Conservation (phyloP, 53 echinoderm and acorn worm species). For the Antedon mediterranea region DNA sequence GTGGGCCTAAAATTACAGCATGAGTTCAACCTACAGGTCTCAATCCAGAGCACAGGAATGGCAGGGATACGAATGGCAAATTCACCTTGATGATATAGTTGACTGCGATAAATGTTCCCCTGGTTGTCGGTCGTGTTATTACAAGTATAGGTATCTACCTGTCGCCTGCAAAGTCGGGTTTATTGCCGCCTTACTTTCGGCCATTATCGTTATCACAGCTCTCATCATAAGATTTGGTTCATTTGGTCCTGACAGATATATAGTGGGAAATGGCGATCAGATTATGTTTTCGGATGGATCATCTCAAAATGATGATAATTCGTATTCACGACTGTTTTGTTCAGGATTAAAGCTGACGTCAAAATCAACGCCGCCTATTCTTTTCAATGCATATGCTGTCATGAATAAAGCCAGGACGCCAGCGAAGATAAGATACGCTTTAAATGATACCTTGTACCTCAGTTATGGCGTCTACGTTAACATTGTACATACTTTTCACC, state of each 20-base stretch:
- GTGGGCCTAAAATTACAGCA: no score
- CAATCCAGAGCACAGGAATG: not conserved
- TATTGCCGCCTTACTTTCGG: not conserved
- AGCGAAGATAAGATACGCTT: not conserved
- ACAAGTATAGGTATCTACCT: conserved; percentile 3
- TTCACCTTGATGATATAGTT: conserved; percentile 27
- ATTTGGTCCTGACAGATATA: not conserved
- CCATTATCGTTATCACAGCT: conserved; percentile 6
- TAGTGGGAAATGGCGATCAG: conserved; percentile 13
- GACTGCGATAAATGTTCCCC: conserved; percentile 28
- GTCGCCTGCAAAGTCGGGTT: conserved; percentile 7
- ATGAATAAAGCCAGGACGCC: not conserved
- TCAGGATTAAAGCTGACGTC: not conserved
- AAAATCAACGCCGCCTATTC: not conserved
- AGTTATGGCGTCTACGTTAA: not conserved
- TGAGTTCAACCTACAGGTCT: no score
- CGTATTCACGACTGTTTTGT: not conserved
- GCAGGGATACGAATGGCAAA: conserved; percentile 24
- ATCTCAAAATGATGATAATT: not conserved
- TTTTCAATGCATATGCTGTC: not conserved
- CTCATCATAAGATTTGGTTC: conserved; percentile 11
- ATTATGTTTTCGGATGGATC: conserved; percentile 2
- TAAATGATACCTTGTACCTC: not conserved
- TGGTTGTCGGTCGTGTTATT: conserved; percentile 20
- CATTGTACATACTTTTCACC: not conserved